phyloP scores from a whole-genome alignment of 2,797 vertebrate genomes.

The Erithacus rubecula region DNA sequence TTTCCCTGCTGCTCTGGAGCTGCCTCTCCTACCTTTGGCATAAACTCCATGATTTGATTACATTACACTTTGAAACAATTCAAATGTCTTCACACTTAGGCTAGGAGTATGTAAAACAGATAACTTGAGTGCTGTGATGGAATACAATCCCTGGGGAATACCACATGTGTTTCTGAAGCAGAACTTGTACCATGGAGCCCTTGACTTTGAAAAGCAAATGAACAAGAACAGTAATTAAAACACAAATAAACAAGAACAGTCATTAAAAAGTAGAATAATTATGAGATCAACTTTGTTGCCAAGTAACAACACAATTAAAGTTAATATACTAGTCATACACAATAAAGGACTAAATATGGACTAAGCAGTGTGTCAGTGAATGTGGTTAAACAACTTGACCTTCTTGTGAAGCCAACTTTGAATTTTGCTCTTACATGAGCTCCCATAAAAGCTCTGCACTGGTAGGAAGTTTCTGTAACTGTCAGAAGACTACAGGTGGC shows the following conservation, averaged over 20 bases:
- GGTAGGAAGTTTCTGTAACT: neutral
- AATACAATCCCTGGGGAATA: neutral
- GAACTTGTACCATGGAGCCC: neutral
- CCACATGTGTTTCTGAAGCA: neutral
- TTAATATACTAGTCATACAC: neutral
- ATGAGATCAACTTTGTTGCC: neutral
- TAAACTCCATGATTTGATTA: neutral
- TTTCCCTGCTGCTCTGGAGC: neutral
- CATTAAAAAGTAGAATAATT: neutral
- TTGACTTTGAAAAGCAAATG: constrained; percentile 17
- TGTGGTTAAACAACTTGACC: neutral
- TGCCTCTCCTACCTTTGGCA: neutral
- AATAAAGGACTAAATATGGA: neutral
- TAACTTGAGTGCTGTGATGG: neutral
- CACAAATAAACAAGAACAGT: neutral
- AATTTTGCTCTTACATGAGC: neutral
- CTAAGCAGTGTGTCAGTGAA: neutral
- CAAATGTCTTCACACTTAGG: neutral
- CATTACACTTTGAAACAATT: neutral
- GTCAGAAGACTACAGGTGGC: neutral
- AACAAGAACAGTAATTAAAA: neutral
- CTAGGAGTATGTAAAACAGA: neutral
- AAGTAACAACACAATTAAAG: neutral
- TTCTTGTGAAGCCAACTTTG: neutral
- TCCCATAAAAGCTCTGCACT: neutral